Evolutionary conservation across 1,140 invertebrate species (phyloP).

Genomic region (Magallana ariakensis): DNA sequence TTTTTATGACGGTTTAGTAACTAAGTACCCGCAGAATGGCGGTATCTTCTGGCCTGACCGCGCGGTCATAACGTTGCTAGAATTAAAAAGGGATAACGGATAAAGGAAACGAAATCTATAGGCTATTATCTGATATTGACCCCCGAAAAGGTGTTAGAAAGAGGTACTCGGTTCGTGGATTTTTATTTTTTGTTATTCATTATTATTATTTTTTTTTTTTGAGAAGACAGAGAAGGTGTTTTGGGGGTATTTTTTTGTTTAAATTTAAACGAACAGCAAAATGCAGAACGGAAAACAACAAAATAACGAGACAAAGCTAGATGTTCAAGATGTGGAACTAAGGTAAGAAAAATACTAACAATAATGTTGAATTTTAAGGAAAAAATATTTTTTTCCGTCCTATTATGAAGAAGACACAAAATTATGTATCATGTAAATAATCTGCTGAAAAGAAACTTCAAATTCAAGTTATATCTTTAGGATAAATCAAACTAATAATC

Average conservation of each 20-base stretch:
- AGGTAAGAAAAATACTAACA: not conserved
- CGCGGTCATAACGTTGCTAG: slow-evolving; percentile 17
- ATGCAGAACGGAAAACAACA: not conserved
- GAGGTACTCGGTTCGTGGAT: not conserved
- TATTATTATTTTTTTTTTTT: no score
- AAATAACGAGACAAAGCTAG: not conserved
- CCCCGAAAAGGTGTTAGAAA: not conserved
- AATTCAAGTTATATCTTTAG: no score
- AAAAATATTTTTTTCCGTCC: no score
- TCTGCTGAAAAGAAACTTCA: no score
- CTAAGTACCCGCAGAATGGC: not conserved
- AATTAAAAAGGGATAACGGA: not conserved
- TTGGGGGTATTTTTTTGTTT: no score
- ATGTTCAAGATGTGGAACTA: not conserved
- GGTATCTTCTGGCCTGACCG: not conserved
- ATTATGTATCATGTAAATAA: no score
- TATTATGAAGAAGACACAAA: no score
- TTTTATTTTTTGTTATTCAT: no score
- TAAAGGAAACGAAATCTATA: not conserved
- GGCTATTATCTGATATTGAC: not conserved
- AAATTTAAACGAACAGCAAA: not conserved
- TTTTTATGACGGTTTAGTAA: slow-evolving; percentile 1
- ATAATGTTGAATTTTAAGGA: no score
- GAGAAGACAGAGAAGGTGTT: no score
- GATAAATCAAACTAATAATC: no score